Evolutionary conservation across 2,113 vertebrate genomes (phyloP), one percentile per base, ranked within the genome.

Genomic region (Promerops cafer): DNA sequence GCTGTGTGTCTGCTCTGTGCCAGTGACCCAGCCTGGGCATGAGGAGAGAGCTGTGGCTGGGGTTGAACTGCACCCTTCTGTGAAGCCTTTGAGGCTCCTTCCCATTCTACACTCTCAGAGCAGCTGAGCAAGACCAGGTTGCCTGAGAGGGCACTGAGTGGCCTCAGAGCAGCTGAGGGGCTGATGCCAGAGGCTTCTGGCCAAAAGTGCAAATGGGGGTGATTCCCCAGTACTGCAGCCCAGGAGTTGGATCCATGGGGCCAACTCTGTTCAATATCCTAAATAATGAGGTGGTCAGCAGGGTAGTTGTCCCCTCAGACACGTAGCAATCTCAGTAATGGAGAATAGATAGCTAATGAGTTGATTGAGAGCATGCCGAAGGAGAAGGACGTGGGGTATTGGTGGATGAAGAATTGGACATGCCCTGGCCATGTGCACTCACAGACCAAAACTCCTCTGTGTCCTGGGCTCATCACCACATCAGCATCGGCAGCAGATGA

Each of bases 181-280:
- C 30, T 59, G 44, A 8, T 9, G 1, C 35, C 15, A 28, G 18
- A 59, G 79, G 30, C 44, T 59, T 3, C 2, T 20, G 23, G 9
- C 15, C 9, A 9, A 23, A 60, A n/a, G 15, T 49, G 14, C 7
- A 28, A 22, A n/a, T 19, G 35, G 23, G 50, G 35, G 7, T 19
- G 44, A 59, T 19, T 19, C 2, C 28, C 24, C 35, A 22, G 9
- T 49, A 10, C 14, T 49, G 53, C 23, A n/a, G 24, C 30, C 23
- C 54, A 42, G 16, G 24, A 19, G 30, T 8, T 0, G 0, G 16
- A 50, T 42, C 24, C 3, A 0, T 42, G 30, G 15, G 44, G 6
- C 5, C 14, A 19, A 3, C 7, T 6, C 23, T n/a, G 44, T 40
- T 40, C 35, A n/a, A 11, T 7, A 30, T 50, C 6, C 19, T 28